These are phyloP conservation scores for Vanacampus margaritifer DNA, from an alignment of 2,113 vertebrate genomes.

Conservation along the genomic window DNA sequence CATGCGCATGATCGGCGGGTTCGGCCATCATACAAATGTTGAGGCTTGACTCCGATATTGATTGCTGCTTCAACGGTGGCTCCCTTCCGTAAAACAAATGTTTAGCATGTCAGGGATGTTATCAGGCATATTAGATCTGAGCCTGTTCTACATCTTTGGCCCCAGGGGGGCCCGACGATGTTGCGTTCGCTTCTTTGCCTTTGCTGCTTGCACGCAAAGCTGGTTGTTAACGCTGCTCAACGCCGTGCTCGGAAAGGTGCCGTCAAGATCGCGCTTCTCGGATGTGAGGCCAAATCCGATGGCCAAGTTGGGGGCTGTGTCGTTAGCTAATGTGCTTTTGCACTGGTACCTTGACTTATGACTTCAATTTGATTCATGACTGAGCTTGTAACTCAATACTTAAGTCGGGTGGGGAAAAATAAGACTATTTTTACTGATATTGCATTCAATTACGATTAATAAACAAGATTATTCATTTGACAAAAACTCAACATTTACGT, in stretches of 20 bases:
- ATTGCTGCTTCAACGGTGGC: background rate
- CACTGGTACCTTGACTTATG: background rate
- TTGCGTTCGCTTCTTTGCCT: constrained; percentile 12
- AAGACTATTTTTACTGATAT: too few species aligned
- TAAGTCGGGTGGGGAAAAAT: too few species aligned
- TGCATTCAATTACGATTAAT: too few species aligned
- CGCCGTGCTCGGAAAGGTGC: background rate
- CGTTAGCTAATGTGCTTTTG: background rate
- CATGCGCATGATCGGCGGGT: constrained; percentile 2
- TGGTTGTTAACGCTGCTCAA: background rate
- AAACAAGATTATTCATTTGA: too few species aligned
- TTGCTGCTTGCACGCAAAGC: background rate
- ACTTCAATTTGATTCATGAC: background rate
- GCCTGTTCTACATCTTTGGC: constrained; percentile 5
- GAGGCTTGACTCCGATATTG: constrained; percentile 9
- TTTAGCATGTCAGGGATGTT: background rate
- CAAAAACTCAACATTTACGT: too few species aligned
- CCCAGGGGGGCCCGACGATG: constrained; percentile 8
- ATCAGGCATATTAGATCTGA: constrained; percentile 17
- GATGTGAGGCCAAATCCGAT: too few species aligned
- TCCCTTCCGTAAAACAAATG: background rate
- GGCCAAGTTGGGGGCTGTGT: background rate
- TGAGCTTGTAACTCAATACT: background rate
- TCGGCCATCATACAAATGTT: constrained; percentile 33
- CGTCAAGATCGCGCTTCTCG: background rate